Conservation (phyloP, 53 echinoderm and acorn worm genomes). For the Henricia sp. region DNA sequence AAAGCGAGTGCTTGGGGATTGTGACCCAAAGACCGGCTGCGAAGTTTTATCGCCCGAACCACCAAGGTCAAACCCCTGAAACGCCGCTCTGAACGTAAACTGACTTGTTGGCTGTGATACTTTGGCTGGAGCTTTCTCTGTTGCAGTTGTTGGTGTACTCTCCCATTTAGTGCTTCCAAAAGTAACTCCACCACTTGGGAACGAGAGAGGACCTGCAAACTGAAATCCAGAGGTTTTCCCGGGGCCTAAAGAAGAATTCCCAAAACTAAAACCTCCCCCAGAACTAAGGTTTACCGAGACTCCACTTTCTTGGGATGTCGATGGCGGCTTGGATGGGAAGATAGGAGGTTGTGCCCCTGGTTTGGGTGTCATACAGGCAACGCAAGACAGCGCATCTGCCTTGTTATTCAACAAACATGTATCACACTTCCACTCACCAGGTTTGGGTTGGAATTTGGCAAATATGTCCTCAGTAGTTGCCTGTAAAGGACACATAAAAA, state of each 20-base stretch:
- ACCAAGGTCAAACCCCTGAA: constrained; percentile 68
- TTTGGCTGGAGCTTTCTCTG: neutral
- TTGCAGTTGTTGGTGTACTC: neutral
- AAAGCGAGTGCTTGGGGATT: constrained; percentile 13
- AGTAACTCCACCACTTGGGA: neutral
- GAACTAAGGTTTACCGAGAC: constrained; percentile 8
- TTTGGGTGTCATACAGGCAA: constrained; percentile 74
- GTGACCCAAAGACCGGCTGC: neutral
- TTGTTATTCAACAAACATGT: constrained; percentile 61
- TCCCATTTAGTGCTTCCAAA: neutral
- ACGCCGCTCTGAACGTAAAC: constrained; percentile 66
- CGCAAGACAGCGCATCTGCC: constrained; percentile 49
- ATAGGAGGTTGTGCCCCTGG: constrained; percentile 63
- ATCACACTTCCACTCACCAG: constrained; percentile 84
- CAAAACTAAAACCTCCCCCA: constrained; percentile 27
- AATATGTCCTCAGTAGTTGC: constrained; percentile 31
- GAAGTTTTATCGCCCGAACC: constrained; percentile 8
- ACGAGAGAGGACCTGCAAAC: neutral
- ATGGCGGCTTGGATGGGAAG: neutral
- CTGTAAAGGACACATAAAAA: too few species aligned
- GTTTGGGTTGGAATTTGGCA: constrained; percentile 66
- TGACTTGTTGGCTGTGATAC: constrained; percentile 33
- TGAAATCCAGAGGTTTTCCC: constrained; percentile 18
- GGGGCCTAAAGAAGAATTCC: neutral
- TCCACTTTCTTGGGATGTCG: neutral